A percentile compares a stretch with the other conserved stretches of the same genome.
These are phyloP conservation scores for Smutsia gigantea DNA, from an alignment of 2,797 vertebrate species.

Conservation along the genomic window DNA sequence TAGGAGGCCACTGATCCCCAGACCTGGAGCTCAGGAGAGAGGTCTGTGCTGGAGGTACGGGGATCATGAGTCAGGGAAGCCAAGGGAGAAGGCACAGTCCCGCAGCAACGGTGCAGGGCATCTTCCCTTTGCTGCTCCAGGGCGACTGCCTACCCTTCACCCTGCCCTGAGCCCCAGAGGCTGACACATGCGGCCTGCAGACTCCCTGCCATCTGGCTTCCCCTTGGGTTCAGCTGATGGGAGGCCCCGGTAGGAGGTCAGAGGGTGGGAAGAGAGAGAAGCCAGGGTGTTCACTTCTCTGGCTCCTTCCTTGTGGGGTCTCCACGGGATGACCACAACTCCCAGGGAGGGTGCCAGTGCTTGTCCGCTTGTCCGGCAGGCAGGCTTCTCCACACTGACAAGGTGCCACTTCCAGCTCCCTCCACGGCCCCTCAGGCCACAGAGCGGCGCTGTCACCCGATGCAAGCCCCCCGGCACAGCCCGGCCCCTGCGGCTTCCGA, in stretches of 20 bases:
- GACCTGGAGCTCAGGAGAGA: not conserved
- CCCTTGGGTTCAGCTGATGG: not conserved
- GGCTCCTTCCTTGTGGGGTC: not conserved
- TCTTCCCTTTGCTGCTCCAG: not conserved
- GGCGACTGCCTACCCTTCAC: not conserved
- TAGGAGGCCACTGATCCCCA: not conserved
- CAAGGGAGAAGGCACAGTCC: too few species aligned
- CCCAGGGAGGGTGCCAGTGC: not conserved
- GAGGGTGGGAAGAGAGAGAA: not conserved
- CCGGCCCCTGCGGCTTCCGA: not conserved
- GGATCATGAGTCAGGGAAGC: fast-evolving
- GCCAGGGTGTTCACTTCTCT: not conserved
- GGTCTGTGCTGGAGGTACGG: not conserved
- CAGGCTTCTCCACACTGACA: not conserved
- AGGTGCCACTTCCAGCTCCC: not conserved
- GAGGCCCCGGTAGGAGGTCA: not conserved
- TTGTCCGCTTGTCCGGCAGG: not conserved
- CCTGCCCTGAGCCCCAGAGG: not conserved
- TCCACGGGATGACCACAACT: not conserved
- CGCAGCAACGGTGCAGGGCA: fast-evolving
- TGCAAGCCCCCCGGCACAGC: not conserved
- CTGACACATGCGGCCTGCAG: not conserved
- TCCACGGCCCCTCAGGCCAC: too few species aligned
- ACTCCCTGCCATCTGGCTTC: not conserved
- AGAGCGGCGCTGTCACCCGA: not conserved